Base-by-base conservation (phyloP, 2,113 vertebrate genomes). In the Lycaon pictus region DNA sequence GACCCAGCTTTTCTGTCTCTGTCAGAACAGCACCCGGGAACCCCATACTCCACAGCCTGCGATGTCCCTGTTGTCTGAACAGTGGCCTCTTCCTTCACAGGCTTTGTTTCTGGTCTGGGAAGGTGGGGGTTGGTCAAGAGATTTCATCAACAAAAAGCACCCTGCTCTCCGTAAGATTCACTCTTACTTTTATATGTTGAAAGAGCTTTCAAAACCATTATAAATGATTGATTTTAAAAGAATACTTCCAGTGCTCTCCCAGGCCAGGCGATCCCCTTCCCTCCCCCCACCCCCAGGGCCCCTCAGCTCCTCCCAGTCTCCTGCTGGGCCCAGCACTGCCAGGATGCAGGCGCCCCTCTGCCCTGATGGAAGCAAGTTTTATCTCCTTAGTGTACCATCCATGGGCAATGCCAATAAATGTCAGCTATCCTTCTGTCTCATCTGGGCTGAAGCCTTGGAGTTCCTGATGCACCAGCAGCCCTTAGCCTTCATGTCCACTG, bases 181-280 rank as follows among this genome's bases (percentile, higher is more conserved):
- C 1, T 15, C 16, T 81, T 84, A 80, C 12, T 32, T 96, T 88
- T 10, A 17, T 32, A 71, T 19, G 86, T 96, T 93, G 5, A 43
- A 95, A 96, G 69, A 29, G 17, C 29, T 95, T 88, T 48, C 13
- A 32, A 69, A 92, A 32, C 20, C 25, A n/a, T 77, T 67, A 56
- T 19, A 72, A 72, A 71, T 43, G 69, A 58, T 37, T 85, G 88
- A 35, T 74, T 74, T 65, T 76, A 67, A 67, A 82, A 72, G 22
- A 82, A 29, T 67, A 55, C 32, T 60, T 77, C 10, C 48, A 62
- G 56, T 3, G 7, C 10, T 93, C 83, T 84, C 37, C 23, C 16
- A 48, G 17, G 58, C 32, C 43, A 53, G n/a, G 58, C 51, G 32
- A 8, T 43, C 58, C 43, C 11, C 82, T n/a, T n/a, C 32, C 0